These are phyloP conservation scores for Rhogogaster chlorosoma DNA, from an alignment of 2,888 invertebrate species.

Conservation along the genomic window DNA sequence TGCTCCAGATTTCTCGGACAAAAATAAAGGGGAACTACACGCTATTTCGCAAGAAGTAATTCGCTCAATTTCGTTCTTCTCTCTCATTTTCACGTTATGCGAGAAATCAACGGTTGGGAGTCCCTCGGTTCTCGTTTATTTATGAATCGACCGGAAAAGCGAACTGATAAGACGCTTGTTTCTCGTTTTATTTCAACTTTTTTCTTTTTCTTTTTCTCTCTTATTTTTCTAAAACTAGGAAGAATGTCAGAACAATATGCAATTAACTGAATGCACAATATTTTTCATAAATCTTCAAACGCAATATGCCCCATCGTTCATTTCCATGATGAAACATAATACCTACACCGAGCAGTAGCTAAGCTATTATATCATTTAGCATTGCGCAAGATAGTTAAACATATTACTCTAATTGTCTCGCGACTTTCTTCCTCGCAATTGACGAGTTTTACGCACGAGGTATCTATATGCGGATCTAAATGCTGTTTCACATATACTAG, in stretches of 20 bases:
- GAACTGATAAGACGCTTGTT: not conserved
- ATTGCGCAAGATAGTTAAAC: not conserved
- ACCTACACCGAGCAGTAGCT: not conserved
- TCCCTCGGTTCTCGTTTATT: not conserved
- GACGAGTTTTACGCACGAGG: not conserved
- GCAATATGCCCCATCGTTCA: not conserved
- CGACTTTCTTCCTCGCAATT: not conserved
- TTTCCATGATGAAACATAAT: not conserved
- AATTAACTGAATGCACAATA: not conserved
- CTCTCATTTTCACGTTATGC: not conserved
- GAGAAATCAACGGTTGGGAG: not conserved
- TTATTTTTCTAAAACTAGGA: not conserved
- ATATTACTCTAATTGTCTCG: conserved; percentile 9
- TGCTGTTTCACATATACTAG: not conserved
- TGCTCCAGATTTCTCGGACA: not conserved
- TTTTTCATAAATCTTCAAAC: not conserved
- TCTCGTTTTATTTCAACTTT: not conserved
- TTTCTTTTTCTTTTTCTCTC: not conserved
- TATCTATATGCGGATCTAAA: not conserved
- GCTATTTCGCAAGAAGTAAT: not conserved
- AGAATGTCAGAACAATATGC: not conserved
- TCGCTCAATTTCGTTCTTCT: not conserved
- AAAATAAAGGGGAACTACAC: not conserved
- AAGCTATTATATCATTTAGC: not conserved
- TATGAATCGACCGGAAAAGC: not conserved